These are phyloP conservation scores for Gambusia holbrooki DNA, from an alignment of 2,113 vertebrate genomes.

Conservation along the genomic window DNA sequence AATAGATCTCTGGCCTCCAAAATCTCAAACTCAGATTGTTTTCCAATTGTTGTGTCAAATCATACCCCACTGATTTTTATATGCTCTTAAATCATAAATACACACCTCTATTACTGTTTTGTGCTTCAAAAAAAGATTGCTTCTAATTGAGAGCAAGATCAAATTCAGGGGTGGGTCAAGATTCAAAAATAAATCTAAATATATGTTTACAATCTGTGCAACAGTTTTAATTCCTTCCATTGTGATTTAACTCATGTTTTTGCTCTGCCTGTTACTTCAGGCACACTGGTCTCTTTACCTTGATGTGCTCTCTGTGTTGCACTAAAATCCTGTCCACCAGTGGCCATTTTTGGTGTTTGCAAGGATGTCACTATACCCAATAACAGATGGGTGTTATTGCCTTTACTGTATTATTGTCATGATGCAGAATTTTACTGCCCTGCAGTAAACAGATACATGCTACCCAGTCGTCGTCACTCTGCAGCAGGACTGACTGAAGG, in stretches of 20 bases:
- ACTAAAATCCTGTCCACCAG: not conserved
- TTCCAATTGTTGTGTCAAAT: not conserved
- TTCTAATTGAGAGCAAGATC: too few relatives aligned
- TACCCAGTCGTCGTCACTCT: not conserved
- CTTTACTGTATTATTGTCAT: not conserved
- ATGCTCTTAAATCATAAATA: too few relatives aligned
- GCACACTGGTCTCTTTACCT: not conserved
- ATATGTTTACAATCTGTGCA: fast-evolving
- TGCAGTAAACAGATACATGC: not conserved
- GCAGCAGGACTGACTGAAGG: not conserved
- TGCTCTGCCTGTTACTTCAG: too few relatives aligned
- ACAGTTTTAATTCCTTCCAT: slow-evolving; percentile 4
- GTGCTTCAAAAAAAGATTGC: too few relatives aligned
- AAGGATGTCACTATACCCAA: not conserved
- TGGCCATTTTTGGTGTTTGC: not conserved
- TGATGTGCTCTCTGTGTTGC: not conserved
- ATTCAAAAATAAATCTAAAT: not conserved
- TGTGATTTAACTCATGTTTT: not conserved
- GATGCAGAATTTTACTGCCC: not conserved
- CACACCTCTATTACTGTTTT: too few relatives aligned
- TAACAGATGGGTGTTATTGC: not conserved
- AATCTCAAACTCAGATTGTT: not conserved
- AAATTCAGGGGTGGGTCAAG: not conserved
- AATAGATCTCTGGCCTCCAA: not conserved
- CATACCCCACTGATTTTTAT: not conserved